Evolutionary conservation across 2,888 invertebrate genomes (phyloP).

Genomic region (Limnephilus auricula): DNA sequence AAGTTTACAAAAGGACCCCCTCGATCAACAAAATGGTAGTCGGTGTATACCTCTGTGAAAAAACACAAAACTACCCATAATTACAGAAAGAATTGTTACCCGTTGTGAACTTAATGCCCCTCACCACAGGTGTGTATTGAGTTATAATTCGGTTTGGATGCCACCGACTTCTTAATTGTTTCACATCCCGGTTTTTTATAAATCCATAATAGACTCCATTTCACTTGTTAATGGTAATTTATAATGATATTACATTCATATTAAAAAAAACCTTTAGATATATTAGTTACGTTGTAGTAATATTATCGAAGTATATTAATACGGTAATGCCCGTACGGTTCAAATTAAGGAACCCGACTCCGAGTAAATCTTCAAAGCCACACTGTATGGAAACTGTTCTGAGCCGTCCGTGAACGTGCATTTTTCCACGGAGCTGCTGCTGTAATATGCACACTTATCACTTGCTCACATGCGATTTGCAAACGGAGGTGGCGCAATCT

Average conservation of each 20-base stretch:
- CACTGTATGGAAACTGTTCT: too few relatives aligned
- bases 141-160: conserved; percentile 23
- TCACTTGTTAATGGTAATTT: conserved; percentile 15
- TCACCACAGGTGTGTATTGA: conserved; percentile 15
- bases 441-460: too few relatives aligned
- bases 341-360: too few relatives aligned
- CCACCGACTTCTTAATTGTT: conserved; percentile 41
- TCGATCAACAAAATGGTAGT: neutral
- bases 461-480: too few relatives aligned
- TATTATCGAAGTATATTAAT: too few relatives aligned
- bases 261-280: too few relatives aligned
- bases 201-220: conserved; percentile 6
- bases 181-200: neutral
- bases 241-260: neutral
- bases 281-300: too few relatives aligned
- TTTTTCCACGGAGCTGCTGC: too few relatives aligned
- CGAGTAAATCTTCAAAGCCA: too few relatives aligned
- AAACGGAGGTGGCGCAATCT: too few relatives aligned
- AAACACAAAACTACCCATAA: neutral
- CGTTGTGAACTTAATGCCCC: conserved; percentile 18
- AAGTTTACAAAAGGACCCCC: neutral
- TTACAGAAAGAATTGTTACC: conserved; percentile 15
- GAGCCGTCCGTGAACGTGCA: too few relatives aligned
- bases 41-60: neutral
- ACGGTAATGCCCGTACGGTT: too few relatives aligned